A percentile compares a stretch with the other conserved stretches of the same genome.
These are phyloP conservation scores for Ascidia mentula DNA, from an alignment of 23 tunicate genomes.

Conservation along the genomic window DNA sequence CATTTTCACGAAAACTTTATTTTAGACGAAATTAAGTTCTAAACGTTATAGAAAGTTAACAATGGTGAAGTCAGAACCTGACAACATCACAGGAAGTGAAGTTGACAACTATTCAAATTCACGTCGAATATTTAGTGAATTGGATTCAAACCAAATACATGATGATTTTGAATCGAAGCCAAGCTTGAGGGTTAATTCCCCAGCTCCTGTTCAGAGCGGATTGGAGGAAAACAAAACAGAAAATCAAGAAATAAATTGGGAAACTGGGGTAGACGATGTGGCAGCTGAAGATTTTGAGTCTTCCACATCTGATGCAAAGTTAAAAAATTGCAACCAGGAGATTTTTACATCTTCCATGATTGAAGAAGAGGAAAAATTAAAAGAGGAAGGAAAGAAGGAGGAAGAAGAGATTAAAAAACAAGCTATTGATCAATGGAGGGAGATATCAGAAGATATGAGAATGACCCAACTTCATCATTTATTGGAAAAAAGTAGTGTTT, in stretches of 20 bases:
- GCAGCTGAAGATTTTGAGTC: background rate
- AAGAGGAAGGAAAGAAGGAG: constrained; percentile 31
- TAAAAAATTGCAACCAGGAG: background rate
- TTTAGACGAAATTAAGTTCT: too few species aligned
- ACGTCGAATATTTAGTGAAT: background rate
- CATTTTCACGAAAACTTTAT: too few species aligned
- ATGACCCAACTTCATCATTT: constrained; percentile 52
- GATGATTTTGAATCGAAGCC: background rate
- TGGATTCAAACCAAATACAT: background rate
- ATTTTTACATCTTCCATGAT: constrained; percentile 30
- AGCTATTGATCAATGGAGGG: constrained; percentile 24
- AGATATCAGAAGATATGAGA: constrained; percentile 41
- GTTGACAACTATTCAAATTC: constrained; percentile 1
- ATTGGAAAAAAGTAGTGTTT: constrained; percentile 74
- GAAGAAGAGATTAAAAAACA: constrained; percentile 15
- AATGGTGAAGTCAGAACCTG: background rate
- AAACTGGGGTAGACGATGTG: background rate
- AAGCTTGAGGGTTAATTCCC: background rate
- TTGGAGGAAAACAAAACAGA: background rate
- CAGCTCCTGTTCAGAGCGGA: background rate
- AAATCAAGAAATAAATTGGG: background rate
- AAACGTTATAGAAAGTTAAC: too few species aligned
- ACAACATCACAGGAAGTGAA: background rate
- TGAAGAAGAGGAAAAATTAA: constrained; percentile 35
- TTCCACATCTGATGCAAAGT: background rate